Evolutionary conservation across 37 sponge, comb jelly and placozoan genomes (phyloP).

Genomic region (Diacarnus erythraeanus): DNA sequence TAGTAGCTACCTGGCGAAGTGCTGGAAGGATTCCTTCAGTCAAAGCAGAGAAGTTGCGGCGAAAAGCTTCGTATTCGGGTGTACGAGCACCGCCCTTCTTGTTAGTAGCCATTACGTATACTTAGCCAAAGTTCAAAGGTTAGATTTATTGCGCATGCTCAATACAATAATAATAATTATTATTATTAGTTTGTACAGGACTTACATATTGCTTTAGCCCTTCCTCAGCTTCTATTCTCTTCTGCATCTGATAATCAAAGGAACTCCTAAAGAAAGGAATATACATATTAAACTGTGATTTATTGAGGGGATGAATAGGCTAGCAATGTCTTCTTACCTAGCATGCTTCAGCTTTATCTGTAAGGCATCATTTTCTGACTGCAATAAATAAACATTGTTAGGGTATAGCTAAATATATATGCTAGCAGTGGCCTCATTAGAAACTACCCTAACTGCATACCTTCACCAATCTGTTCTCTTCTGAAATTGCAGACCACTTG

Average conservation of each 20-base stretch:
- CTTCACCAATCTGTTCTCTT: conserved; percentile 19
- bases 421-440: neutral
- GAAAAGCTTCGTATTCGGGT: neutral
- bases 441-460: neutral
- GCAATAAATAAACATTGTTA: neutral
- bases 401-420: neutral
- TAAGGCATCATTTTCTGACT: conserved; percentile 55
- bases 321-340: conserved; percentile 19
- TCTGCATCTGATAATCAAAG: conserved; percentile 47
- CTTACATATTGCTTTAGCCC: conserved; percentile 52
- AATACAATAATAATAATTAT: no score
- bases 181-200: no score
- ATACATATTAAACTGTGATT: neutral
- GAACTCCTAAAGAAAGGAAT: conserved; percentile 21
- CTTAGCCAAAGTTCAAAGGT: no score
- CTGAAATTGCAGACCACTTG: neutral
- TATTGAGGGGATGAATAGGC: neutral
- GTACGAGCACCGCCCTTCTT: neutral
- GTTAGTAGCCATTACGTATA: no score
- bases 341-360: conserved; percentile 75
- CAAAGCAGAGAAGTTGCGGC: neutral
- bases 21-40: neutral
- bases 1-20: neutral
- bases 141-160: no score
- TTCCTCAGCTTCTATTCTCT: conserved; percentile 47